Evolutionary conservation across 2,113 vertebrate species (phyloP).

Genomic region (Tapirus terrestris): DNA sequence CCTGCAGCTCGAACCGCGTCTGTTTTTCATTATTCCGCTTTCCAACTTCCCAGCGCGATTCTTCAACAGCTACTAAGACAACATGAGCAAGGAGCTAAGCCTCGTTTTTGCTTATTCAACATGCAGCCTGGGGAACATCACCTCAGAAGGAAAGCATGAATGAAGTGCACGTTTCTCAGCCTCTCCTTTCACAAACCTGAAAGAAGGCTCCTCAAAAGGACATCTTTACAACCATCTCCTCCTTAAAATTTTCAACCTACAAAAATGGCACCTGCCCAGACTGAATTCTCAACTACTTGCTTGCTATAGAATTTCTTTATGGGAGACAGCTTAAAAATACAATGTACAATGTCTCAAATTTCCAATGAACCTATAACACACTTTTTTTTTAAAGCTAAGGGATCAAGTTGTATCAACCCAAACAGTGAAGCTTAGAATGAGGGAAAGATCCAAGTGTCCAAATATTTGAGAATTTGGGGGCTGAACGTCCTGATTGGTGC

Average conservation of each 20-base stretch:
- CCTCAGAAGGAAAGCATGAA: conserved; percentile 67
- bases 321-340: background rate
- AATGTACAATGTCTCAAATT: background rate
- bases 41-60: conserved; percentile 61
- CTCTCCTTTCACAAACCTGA: background rate
- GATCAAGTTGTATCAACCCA: background rate
- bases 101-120: conserved; percentile 67
- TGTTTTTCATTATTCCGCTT: conserved; percentile 69
- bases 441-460: background rate
- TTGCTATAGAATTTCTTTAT: background rate
- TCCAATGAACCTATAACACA: background rate
- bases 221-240: background rate
- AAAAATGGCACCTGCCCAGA: conserved; percentile 7
- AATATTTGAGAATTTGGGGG: background rate
- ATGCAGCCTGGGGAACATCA: conserved; percentile 59
- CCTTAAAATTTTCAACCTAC: background rate
- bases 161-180: background rate
- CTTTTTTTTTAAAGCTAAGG: background rate
- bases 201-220: background rate
- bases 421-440: background rate
- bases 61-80: conserved; percentile 71
- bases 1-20: conserved; percentile 59
- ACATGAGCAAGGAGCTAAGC: conserved; percentile 47
- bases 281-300: background rate
- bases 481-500: background rate